These are phyloP conservation scores for Gallinago media DNA, from an alignment of 2,113 vertebrate genomes.

Conservation along the genomic window DNA sequence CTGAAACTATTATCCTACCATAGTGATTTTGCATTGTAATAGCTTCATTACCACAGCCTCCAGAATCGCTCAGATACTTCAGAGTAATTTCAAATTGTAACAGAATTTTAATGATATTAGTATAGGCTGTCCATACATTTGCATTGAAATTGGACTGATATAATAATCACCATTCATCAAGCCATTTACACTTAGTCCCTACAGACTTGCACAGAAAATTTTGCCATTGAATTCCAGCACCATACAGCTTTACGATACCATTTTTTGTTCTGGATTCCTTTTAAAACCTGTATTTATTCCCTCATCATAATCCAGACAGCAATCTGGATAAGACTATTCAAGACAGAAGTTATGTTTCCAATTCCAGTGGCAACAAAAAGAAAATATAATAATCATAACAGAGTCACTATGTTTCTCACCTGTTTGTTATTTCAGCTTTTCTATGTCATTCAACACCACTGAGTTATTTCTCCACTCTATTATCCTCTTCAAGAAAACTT, in stretches of 20 bases:
- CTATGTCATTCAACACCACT: not conserved
- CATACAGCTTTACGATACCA: not conserved
- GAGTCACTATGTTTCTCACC: not conserved
- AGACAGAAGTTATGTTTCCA: not conserved
- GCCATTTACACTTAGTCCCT: not conserved
- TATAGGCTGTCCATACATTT: conserved; percentile 13
- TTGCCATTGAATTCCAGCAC: not conserved
- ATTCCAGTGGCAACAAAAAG: not conserved
- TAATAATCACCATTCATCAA: not conserved
- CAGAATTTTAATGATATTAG: not conserved
- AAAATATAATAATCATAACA: not conserved
- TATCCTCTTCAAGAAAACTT: not conserved
- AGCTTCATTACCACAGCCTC: conserved; percentile 17
- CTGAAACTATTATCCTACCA: not conserved
- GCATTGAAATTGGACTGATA: not conserved
- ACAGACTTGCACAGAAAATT: not conserved
- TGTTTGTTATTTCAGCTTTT: not conserved
- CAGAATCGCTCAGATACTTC: not conserved
- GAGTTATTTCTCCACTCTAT: not conserved
- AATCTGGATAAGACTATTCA: not conserved
- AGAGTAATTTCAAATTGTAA: not conserved
- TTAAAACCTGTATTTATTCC: not conserved
- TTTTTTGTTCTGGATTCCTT: not conserved
- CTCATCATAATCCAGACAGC: not conserved
- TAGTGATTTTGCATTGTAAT: conserved; percentile 24